Evolutionary conservation across 1,140 invertebrate species (phyloP).

Genomic region (Megalonaias nervosa): DNA sequence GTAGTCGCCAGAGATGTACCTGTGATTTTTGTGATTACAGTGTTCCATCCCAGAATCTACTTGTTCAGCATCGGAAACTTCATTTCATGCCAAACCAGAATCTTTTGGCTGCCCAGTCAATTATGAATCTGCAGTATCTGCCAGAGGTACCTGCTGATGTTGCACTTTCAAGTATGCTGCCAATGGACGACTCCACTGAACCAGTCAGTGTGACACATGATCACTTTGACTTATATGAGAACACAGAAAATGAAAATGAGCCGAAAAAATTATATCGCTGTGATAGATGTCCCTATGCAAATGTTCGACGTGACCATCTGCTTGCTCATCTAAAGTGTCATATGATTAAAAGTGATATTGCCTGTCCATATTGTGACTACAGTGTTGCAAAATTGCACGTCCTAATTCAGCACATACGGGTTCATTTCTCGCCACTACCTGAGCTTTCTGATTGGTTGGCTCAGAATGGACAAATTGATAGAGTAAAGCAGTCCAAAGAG

Average conservation of each 20-base stretch:
- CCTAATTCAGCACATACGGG: constrained; percentile 84
- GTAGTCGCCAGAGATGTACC: constrained; percentile 85
- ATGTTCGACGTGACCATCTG: constrained; percentile 80
- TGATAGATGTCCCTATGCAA: constrained; percentile 84
- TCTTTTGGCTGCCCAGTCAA: constrained; percentile 65
- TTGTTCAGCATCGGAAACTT: constrained; percentile 65
- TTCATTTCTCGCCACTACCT: constrained; percentile 78
- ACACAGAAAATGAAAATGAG: constrained; percentile 58
- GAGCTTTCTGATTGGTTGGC: constrained; percentile 64
- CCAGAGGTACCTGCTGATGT: constrained; percentile 68
- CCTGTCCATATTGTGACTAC: constrained; percentile 89
- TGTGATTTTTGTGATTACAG: constrained; percentile 92
- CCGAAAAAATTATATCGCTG: constrained; percentile 76
- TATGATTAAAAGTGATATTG: constrained; percentile 76
- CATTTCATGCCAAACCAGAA: constrained; percentile 68
- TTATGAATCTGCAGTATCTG: constrained; percentile 63
- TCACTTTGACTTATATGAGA: constrained; percentile 66
- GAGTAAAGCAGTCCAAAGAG: constrained; percentile 55
- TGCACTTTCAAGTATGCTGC: constrained; percentile 60
- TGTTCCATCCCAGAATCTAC: constrained; percentile 75
- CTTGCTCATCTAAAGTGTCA: constrained; percentile 85
- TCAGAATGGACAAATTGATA: constrained; percentile 60
- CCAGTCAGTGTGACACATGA: constrained; percentile 65
- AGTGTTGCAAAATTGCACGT: constrained; percentile 84
- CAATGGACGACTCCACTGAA: constrained; percentile 53